Percentiles rank a stretch among this genome's conserved stretches.
Conservation (phyloP, 2,797 vertebrate genomes). For the Nannoperca obscura region DNA sequence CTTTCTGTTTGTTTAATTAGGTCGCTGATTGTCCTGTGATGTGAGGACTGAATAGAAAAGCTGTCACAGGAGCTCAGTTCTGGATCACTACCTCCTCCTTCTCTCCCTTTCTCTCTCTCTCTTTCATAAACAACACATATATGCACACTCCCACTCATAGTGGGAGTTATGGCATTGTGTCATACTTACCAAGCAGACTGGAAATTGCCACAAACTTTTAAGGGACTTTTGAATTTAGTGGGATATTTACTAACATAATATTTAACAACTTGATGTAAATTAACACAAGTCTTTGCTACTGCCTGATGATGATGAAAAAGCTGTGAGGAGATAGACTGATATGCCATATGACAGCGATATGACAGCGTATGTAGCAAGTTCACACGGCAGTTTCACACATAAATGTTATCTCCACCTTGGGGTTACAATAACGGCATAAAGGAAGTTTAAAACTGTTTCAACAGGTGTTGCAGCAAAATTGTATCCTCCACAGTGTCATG, state of each 20-base stretch:
- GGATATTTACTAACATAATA: not conserved
- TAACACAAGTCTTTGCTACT: not conserved
- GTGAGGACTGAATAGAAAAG: conserved; percentile 68
- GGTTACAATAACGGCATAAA: conserved; percentile 10
- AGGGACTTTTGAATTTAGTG: conserved; percentile 6
- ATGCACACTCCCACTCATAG: conserved; percentile 16
- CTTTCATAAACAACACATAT: conserved; percentile 46
- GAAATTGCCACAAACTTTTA: conserved; percentile 18
- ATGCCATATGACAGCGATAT: too few relatives aligned
- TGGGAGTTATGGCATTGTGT: conserved; percentile 22
- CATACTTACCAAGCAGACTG: conserved; percentile 21
- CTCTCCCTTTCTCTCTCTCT: conserved; percentile 16
- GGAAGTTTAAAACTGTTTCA: conserved; percentile 48
- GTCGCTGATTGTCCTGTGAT: conserved; percentile 73
- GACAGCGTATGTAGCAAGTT: not conserved
- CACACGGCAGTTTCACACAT: conserved; percentile 22
- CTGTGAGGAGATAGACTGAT: not conserved
- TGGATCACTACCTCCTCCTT: conserved; percentile 71
- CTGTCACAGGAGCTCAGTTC: conserved; percentile 77
- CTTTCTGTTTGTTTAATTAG: conserved; percentile 74
- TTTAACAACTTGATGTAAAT: not conserved
- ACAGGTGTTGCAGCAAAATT: conserved; percentile 28
- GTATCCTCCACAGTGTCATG: conserved; percentile 10
- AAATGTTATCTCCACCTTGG: not conserved
- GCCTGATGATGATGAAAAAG: not conserved